Evolutionary conservation across 2,797 vertebrate genomes (phyloP).

Genomic region (Orestias chungarensis): DNA sequence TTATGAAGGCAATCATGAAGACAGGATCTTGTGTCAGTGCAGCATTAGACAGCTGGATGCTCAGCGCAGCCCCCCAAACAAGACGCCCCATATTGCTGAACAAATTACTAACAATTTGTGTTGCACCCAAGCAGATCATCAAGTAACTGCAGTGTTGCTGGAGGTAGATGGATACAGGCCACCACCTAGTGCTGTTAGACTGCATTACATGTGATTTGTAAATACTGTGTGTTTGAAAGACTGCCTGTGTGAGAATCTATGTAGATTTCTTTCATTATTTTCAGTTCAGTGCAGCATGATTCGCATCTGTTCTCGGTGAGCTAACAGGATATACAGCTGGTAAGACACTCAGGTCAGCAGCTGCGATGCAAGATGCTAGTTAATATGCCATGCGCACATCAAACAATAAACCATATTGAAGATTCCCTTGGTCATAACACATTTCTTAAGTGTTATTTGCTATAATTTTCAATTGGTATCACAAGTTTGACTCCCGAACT

Average conservation of each 20-base stretch:
- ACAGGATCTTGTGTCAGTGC: slow-evolving; percentile 43
- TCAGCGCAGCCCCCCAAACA: slow-evolving; percentile 32
- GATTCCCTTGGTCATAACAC: slow-evolving; percentile 24
- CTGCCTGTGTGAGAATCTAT: neutral
- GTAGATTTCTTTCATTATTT: slow-evolving; percentile 6
- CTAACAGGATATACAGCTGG: slow-evolving; percentile 54
- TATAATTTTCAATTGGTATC: no score
- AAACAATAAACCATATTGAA: slow-evolving; percentile 12
- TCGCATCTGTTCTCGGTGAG: slow-evolving; percentile 43
- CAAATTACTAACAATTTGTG: slow-evolving; percentile 55
- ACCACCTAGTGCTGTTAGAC: slow-evolving; percentile 56
- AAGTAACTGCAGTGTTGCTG: slow-evolving; percentile 22
- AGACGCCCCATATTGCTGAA: slow-evolving; percentile 48
- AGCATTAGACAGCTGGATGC: slow-evolving; percentile 43
- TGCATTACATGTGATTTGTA: slow-evolving; percentile 1
- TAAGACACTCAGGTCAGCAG: slow-evolving; percentile 41
- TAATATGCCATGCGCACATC: slow-evolving; percentile 26
- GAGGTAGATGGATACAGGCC: slow-evolving; percentile 35
- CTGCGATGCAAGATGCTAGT: slow-evolving; percentile 56
- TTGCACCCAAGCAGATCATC: slow-evolving; percentile 51
- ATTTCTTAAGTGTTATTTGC: slow-evolving; percentile 23
- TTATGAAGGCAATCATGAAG: slow-evolving; percentile 42
- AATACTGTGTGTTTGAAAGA: neutral
- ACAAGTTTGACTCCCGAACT: neutral
- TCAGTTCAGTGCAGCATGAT: slow-evolving; percentile 37